These are phyloP conservation scores for Sminthurides bifidus DNA, from an alignment of 1,140 invertebrate species.

Conservation along the genomic window DNA sequence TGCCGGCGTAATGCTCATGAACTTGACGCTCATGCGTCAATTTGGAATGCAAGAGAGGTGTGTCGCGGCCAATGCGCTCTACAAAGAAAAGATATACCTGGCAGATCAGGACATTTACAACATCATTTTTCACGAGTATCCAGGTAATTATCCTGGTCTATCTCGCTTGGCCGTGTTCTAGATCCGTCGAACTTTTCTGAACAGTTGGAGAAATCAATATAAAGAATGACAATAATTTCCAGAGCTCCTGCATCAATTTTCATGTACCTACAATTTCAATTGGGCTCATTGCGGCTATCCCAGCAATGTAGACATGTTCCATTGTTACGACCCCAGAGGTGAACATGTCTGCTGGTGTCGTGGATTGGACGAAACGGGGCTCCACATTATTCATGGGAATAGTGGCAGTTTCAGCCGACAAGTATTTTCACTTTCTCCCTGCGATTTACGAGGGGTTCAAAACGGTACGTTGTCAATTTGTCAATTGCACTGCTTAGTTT, in stretches of 20 bases:
- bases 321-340: too few species aligned
- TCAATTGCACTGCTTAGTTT: too few species aligned
- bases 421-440: not conserved
- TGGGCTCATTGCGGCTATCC: slow-evolving; percentile 69
- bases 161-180: too few species aligned
- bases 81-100: slow-evolving; percentile 78
- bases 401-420: slow-evolving; percentile 56
- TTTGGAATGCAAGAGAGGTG: slow-evolving; percentile 77
- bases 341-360: slow-evolving; percentile 58
- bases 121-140: slow-evolving; percentile 84
- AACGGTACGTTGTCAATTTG: too few species aligned
- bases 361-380: slow-evolving; percentile 57
- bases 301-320: too few species aligned
- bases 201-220: too few species aligned
- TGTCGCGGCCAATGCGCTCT: slow-evolving; percentile 69
- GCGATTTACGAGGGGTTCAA: too few species aligned
- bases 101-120: slow-evolving; percentile 98
- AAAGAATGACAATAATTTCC: too few species aligned
- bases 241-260: slow-evolving; percentile 56
- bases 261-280: slow-evolving; percentile 68
- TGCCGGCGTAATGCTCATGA: slow-evolving; percentile 96
- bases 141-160: too few species aligned
- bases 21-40: slow-evolving; percentile 74
- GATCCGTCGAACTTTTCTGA: too few species aligned
- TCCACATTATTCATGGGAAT: slow-evolving; percentile 77